phyloP scores from a whole-genome alignment of 2,888 invertebrate species.

The Phrixothrix hirtus region DNA sequence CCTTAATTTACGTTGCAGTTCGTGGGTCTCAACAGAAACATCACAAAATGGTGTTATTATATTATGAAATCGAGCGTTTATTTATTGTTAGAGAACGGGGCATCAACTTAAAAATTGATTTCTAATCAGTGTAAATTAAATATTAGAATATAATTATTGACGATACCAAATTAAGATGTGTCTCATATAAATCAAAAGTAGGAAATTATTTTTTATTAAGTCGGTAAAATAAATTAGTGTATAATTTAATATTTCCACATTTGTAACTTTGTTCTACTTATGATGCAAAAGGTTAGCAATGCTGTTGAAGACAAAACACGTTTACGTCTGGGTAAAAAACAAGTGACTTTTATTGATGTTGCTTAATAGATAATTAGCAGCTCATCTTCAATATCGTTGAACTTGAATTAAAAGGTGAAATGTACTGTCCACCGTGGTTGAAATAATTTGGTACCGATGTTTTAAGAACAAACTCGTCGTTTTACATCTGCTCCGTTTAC shows the following conservation, averaged over 20 bases:
- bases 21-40: too few relatives aligned
- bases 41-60: too few relatives aligned
- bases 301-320: constrained; percentile 4
- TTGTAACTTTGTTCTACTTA: constrained; percentile 10
- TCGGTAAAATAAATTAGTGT: constrained; percentile 1
- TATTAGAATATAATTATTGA: background rate
- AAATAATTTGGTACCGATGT: background rate
- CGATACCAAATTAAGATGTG: background rate
- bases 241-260: constrained; percentile 7
- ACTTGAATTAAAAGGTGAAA: constrained; percentile 4
- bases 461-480: background rate
- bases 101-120: too few relatives aligned
- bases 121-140: background rate
- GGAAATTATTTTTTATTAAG: background rate
- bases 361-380: constrained; percentile 3
- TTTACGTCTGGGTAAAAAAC: constrained; percentile 3
- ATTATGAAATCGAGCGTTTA: too few relatives aligned
- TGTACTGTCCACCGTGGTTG: background rate
- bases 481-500: background rate
- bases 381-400: constrained; percentile 2
- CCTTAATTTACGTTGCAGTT: too few relatives aligned
- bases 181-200: background rate
- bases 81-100: too few relatives aligned
- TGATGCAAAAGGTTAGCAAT: constrained; percentile 7
- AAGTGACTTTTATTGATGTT: constrained; percentile 8